Percentiles rank a stretch among this genome's conserved stretches.
phyloP scores from a whole-genome alignment of 2,888 invertebrate species.

The Eilema depressum region DNA sequence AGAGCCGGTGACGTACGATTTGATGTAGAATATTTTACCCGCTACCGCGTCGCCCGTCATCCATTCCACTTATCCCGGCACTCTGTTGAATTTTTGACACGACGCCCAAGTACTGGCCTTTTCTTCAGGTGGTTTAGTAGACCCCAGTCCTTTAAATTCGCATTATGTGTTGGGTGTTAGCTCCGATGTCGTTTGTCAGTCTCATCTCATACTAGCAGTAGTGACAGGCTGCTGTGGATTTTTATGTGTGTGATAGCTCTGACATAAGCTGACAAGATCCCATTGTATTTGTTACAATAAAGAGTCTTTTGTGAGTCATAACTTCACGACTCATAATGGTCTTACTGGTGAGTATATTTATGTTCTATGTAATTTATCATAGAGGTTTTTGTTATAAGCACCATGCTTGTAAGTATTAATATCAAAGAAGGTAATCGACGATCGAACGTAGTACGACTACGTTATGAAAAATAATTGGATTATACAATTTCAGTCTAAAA shows the following conservation, averaged over 20 bases:
- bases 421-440: background rate
- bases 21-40: conserved; percentile 86
- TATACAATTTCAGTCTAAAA: background rate
- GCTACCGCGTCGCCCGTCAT: conserved; percentile 76
- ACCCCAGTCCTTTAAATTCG: conserved; percentile 79
- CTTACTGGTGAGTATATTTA: background rate
- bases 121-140: conserved; percentile 80
- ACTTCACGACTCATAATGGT: background rate
- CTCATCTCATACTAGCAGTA: conserved; percentile 53
- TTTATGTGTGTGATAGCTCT: conserved; percentile 39
- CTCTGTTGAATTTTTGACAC: conserved; percentile 86
- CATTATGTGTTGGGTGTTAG: conserved; percentile 61
- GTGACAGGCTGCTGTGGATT: conserved; percentile 53
- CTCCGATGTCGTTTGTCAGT: conserved; percentile 61
- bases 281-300: conserved; percentile 36
- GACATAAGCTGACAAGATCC: conserved; percentile 40
- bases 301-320: conserved; percentile 25
- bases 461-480: background rate
- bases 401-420: no score
- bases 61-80: conserved; percentile 85
- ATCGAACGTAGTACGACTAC: background rate
- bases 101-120: conserved; percentile 76
- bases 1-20: conserved; percentile 85
- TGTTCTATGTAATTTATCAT: background rate
- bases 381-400: background rate